Evolutionary conservation across 2,888 invertebrate genomes (phyloP), one percentile per base, ranked within the genome.

Genomic region (Argyresthia goedartella): DNA sequence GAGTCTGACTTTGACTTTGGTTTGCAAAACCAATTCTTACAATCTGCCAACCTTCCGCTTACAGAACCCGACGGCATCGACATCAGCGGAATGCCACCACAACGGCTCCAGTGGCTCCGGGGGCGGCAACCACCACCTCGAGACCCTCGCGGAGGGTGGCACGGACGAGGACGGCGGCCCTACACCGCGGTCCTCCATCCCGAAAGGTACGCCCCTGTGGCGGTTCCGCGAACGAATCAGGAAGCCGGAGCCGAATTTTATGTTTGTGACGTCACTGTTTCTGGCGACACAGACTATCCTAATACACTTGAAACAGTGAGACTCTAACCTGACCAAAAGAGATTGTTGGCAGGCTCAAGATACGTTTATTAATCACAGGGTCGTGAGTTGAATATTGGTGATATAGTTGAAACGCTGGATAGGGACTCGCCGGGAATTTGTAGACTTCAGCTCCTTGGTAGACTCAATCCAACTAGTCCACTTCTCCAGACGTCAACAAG

Each of bases 51-150:
- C 39, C 1, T 9, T 39, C 8, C 10, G 39, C 4, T 56, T 64
- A 0, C 57, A 85, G 84, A 71, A 84, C 55, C 82, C 84, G 1
- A 72, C 51, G 11, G 82, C 85, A 0, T 82, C 82, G 4, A 81
- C 84, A 0, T 84, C 84, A 0, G 65, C 64, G 2, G 59, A 59
- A 8, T 55, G 55, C 44, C 56, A 52, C 9, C 42, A 55, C 1
- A 50, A 42, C 13, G 45, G 50, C 42, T 35, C 55, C n/a, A n/a
- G n/a, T n/a, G 53, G 41, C 52, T 55, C 49, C 49, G 62, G 63
- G 1, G 53, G 55, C 0, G 63, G 66, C 15, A 69, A 66, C 49
- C 68, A 71, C 8, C 68, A 67, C 0, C 70, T 84, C 1, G 80
- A 80, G 55, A 81, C 84, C 0, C 73, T 84, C 2, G 69, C 80